Evolutionary conservation across 2,797 vertebrate species (phyloP), one percentile per base, ranked within the genome.

Genomic region (Poeciliopsis presidionis): DNA sequence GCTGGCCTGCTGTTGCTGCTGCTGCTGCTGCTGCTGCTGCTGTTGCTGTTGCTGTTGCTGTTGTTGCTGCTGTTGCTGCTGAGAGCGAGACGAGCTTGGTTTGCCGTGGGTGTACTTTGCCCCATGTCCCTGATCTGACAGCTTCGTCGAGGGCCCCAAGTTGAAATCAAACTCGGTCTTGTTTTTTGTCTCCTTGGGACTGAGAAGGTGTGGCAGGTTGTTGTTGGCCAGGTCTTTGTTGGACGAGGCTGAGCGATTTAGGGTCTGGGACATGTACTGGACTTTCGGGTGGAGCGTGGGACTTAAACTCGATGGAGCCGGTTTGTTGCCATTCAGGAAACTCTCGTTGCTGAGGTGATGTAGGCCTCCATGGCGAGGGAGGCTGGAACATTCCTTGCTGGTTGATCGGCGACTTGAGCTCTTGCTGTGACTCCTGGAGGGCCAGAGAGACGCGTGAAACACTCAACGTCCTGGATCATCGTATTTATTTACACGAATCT

Each of bases 81-180:
- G 97, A 75, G 97, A 95, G 73, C 97, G 97, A 74, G 92, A 96
- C 88, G 95, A 97, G 30, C 95, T 97, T 85, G 92, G 59, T 81
- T 95, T 95, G 83, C 89, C 49, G 85, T 93, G 94, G 84, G 89
- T 59, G 75, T 99, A 99, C 92, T 99, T 99, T 0, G 93, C 93
- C 81, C 95, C 96, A 0, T 96, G 97, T 70, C 83, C 92, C 86
- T 84, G 91, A 43, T 91, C 93, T 1, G 83, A 61, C 77, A 90
- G 81, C 88, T 93, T 94, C 91, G 59, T 94, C 80, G 90, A 94
- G 22, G 97, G 91, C 72, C 96, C 98, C 84, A 97, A 90, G 53
- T 91, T 97, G 91, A 99, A 99, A 91, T 99, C 98, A 88, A 99
- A 99, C 87, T 99, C 97, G 6, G 95, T 96, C 94, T 99, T 99